Evolutionary conservation across 2,113 vertebrate genomes (phyloP), one percentile per base, ranked within the genome.

Genomic region (Sapayoa aenigma): DNA sequence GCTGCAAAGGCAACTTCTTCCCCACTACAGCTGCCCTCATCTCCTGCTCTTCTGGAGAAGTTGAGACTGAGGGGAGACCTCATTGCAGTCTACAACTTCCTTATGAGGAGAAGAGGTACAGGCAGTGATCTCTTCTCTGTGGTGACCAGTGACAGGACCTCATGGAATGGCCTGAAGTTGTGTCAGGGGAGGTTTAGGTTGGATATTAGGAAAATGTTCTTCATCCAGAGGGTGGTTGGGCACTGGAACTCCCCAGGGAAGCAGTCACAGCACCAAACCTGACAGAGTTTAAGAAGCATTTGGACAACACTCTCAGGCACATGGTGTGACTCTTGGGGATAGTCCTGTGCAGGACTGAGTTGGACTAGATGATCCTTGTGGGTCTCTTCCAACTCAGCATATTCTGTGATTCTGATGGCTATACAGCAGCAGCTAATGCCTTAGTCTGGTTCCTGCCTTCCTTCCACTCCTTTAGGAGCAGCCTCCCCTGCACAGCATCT

Each of bases 11-110:
- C 52, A 84, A 46, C 14, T 28, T 50, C 15, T 16, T 56, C 19
- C 50, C 9, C 3, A 4, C 16, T 24, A 35, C 2, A 1, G 9
- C 75, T 65, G 76, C 76, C 63, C 35, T 76, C 0, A 0, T 31
- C 33, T 67, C 58, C 67, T 0, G 0, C 39, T 60, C 25, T 37
- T 63, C 56, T 30, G 37, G 60, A 63, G 37, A 62, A 62, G n/a
- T 19, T 12, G 60, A 41, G 39, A 16, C 39, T 42, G 27, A 63
- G 37, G 27, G 39, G 27, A 63, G 27, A 63, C 39, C 27, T 63
- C 27, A 42, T 21, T 3, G 7, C 39, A 41, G 39, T 21, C n/a
- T 21, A 21, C 19, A 41, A 42, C 39, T 41, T 42, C 20, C 60
- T 63, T 19, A 33, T 63, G 27, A 63, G 27, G 16, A 63, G 27